Base-by-base conservation (phyloP, 2,797 vertebrate genomes). In the Sebastes iracundus region DNA sequence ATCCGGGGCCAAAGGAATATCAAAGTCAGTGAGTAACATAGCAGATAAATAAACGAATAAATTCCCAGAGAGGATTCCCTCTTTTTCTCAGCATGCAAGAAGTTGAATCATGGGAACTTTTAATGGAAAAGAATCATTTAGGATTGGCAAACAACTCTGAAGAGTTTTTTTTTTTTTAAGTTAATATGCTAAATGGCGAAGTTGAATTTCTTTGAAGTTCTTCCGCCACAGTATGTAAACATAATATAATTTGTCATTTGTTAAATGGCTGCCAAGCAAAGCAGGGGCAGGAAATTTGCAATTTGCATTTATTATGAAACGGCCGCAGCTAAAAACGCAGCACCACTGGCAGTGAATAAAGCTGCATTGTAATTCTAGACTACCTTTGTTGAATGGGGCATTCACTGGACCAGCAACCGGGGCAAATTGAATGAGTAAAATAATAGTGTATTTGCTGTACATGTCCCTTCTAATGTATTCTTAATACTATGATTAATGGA, bases 61-160 rank as follows among this genome's bases (percentile, higher is more conserved):
- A 81, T 35, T 25, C 6, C 62, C 23, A 22, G 25, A 71, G 70
- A 81, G 52, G 25, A 63, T 32, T 49, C 16, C 5, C 10, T 18
- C 18, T 76, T 68, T 68, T 77, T 30, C 35, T 68, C 61, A 75
- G 12, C 27, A 59, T 53, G 28, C 58, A 74, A 28, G 3, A 53
- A 25, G 46, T 59, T 85, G 28, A 80, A 75, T 71, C 67, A 88
- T 79, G 28, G 20, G 3, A 80, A 69, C 20, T 55, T 88, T 81
- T 90, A 85, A 91, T 80, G 80, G 62, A 86, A 80, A 85, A 81
- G 4, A 80, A 59, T 77, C 33, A 83, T 90, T 82, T 80, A 84
- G 63, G 18, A 76, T 77, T 80, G 67, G 60, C 75, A 79, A 86
- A 80, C 23, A 52, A 70, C 11, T 6, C 33, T 23, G 23, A 69